Base-by-base conservation (phyloP, 2,113 vertebrate species). In the Macquaria ambigua region DNA sequence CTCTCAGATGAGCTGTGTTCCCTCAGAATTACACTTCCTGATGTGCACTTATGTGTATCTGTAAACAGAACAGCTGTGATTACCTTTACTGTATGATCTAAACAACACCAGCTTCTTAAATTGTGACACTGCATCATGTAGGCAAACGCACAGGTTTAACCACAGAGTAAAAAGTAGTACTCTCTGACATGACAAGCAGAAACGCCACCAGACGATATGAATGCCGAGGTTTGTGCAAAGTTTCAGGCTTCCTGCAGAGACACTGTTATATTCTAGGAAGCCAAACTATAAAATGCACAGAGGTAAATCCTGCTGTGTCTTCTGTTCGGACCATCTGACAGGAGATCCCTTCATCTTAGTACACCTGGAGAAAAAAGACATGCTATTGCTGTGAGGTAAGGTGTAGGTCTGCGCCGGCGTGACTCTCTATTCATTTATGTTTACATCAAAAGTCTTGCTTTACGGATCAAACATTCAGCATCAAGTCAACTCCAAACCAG, bases 401-500 rank as follows among this genome's bases (percentile, higher is more conserved):
- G 69, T 59, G 10, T 14, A 2, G 21, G 81, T n/a, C 74, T 75
- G 63, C 2, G 6, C 62, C 64, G 1, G 23, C 3, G 15, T 14
- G 31, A 59, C 55, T 41, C 71, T 74, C 37, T 67, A 1, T 68
- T 81, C 72, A 76, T 70, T 80, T 41, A n/a, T 63, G 76, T 83
- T 79, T 58, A 9, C 79, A 85, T 83, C 76, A 81, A 50, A 89
- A 4, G 76, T 25, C 34, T 10, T 25, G 25, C 66, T 67, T 74
- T 70, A 39, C 58, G 70, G 50, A 86, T 82, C 82, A 83, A 63
- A 79, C 77, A 9, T 46, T 31, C 64, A 8, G 46, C 73, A 71
- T 31, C 37, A 23, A 69, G 70, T 85, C 34, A 10, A 31, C 41
- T 76, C 58, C 73, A 79, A 12, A 82, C 28, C 23, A 25, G 34